These are phyloP conservation scores for Syngnathus scovelli DNA, from an alignment of 2,113 vertebrate species.

Conservation along the genomic window DNA sequence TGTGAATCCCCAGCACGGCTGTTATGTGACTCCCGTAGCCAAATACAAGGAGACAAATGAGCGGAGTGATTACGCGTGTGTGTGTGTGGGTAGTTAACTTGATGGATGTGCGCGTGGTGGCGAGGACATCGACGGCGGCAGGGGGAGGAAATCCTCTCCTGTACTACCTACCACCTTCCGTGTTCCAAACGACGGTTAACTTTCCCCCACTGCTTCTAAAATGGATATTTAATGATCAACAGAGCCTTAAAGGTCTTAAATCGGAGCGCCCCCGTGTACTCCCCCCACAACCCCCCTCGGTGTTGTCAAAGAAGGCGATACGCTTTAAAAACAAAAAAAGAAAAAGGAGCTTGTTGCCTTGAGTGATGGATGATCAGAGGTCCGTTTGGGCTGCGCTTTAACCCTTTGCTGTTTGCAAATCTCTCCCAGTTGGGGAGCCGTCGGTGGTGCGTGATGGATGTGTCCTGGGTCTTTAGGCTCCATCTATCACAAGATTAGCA, in stretches of 20 bases:
- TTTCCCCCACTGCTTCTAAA: constrained; percentile 67
- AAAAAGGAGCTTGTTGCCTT: constrained; percentile 39
- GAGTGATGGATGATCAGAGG: constrained; percentile 68
- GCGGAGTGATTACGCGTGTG: constrained; percentile 38
- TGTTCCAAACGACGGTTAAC: constrained; percentile 66
- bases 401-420: constrained; percentile 59
- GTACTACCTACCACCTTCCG: constrained; percentile 48
- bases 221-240: constrained; percentile 71
- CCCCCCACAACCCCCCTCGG: constrained; percentile 26
- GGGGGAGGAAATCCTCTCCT: constrained; percentile 21
- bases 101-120: constrained; percentile 41
- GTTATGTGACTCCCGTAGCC: constrained; percentile 31
- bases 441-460: constrained; percentile 67
- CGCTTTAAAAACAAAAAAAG: constrained; percentile 24
- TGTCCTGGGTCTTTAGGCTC: constrained; percentile 59
- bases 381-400: constrained; percentile 59
- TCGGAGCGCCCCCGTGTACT: constrained; percentile 3
- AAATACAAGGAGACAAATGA: constrained; percentile 54
- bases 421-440: constrained; percentile 56
- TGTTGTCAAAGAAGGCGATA: constrained; percentile 38
- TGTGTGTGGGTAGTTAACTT: constrained; percentile 41
- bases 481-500: constrained; percentile 75
- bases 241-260: constrained; percentile 41
- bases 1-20: constrained; percentile 27
- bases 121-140: constrained; percentile 20